Evolutionary conservation across 2,888 invertebrate genomes (phyloP).

Genomic region (Tenthredo distinguenda): DNA sequence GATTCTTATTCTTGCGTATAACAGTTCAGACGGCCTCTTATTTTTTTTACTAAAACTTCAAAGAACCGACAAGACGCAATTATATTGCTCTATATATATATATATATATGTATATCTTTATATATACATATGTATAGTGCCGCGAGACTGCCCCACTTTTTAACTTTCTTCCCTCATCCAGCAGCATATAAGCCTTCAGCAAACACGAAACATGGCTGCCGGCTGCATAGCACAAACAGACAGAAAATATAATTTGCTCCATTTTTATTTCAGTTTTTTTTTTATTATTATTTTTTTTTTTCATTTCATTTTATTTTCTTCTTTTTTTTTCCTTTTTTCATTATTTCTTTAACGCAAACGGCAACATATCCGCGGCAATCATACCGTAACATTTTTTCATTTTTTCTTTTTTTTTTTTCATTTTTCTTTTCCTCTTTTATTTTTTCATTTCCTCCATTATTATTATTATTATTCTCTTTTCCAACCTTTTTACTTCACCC

Average conservation of each 20-base stretch:
- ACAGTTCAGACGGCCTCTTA: neutral
- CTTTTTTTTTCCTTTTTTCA: neutral
- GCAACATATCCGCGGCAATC: neutral
- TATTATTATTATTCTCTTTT: conserved; percentile 12
- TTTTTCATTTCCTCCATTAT: neutral
- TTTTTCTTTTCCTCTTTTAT: neutral
- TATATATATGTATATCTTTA: too few relatives aligned
- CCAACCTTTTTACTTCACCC: conserved; percentile 3
- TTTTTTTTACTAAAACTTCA: conserved; percentile 12
- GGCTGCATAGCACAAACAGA: neutral
- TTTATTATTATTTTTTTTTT: neutral
- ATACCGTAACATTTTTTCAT: neutral
- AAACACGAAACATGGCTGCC: conserved; percentile 10
- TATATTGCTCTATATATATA: conserved; percentile 12
- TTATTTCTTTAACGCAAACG: neutral
- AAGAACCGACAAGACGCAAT: conserved; percentile 39
- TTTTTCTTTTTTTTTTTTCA: neutral
- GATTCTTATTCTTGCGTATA: neutral
- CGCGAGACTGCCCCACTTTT: conserved; percentile 36
- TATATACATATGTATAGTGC: neutral
- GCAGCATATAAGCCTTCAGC: neutral
- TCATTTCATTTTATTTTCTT: too few relatives aligned
- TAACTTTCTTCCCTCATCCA: conserved; percentile 6
- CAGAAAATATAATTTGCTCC: neutral
- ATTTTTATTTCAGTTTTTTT: neutral